phyloP scores from a whole-genome alignment of 2,888 invertebrate genomes.

The Drosophila limbata region DNA sequence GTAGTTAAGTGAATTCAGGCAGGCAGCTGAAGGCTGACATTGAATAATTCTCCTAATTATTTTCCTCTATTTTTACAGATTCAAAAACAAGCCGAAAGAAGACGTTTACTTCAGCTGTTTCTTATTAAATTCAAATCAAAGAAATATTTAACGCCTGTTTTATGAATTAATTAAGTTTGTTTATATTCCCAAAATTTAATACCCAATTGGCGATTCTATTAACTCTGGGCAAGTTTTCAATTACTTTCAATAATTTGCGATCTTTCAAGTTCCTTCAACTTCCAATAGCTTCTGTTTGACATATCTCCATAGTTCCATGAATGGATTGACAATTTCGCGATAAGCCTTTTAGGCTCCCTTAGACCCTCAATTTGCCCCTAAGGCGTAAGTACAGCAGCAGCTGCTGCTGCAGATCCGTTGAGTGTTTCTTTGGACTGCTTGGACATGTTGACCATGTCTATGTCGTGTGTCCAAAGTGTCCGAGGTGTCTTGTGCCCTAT shows the following conservation, averaged over 20 bases:
- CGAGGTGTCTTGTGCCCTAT: constrained; percentile 75
- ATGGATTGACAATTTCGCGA: constrained; percentile 60
- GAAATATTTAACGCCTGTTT: too few relatives aligned
- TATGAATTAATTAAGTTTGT: too few relatives aligned
- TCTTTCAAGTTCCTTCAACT: not conserved
- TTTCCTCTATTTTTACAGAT: too few relatives aligned
- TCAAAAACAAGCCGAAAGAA: too few relatives aligned
- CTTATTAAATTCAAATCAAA: not conserved
- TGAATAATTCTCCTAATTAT: not conserved
- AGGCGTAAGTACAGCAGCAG: constrained; percentile 63
- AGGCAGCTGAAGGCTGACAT: not conserved
- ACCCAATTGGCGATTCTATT: too few relatives aligned
- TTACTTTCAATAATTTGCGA: not conserved
- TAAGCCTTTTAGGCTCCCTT: constrained; percentile 44
- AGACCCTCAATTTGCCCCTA: not conserved
- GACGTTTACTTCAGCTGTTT: not conserved
- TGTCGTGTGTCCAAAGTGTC: constrained; percentile 63
- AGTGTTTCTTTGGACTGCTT: constrained; percentile 28
- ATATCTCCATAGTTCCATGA: not conserved
- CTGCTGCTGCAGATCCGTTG: constrained; percentile 37
- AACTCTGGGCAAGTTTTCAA: not conserved
- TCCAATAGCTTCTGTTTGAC: not conserved
- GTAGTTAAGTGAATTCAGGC: not conserved
- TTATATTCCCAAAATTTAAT: too few relatives aligned
- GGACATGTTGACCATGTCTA: constrained; percentile 68